These are phyloP conservation scores for Scaptomyza tumidula DNA, from an alignment of 2,888 invertebrate genomes.

Conservation along the genomic window DNA sequence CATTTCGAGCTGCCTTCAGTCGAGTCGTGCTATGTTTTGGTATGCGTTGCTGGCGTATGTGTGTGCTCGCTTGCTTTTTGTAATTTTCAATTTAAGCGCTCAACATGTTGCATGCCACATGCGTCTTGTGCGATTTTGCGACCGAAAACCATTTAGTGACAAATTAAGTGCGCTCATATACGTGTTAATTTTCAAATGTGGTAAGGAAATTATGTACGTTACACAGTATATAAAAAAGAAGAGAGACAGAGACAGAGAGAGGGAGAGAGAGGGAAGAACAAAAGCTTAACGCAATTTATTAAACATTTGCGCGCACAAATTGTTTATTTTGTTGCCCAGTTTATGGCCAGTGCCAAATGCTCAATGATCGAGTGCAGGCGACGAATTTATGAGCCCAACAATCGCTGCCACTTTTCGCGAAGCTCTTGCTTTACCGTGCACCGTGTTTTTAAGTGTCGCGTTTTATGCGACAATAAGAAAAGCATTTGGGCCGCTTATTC, in stretches of 20 bases:
- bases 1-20: neutral
- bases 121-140: conserved; percentile 25
- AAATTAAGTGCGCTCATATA: conserved; percentile 72
- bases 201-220: conserved; percentile 57
- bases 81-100: conserved; percentile 75
- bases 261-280: neutral
- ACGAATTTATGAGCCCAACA: conserved; percentile 65
- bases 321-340: conserved; percentile 72
- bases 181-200: conserved; percentile 71
- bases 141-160: conserved; percentile 70
- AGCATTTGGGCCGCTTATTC: conserved; percentile 12
- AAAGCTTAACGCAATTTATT: conserved; percentile 74
- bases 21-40: neutral
- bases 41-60: conserved; percentile 47
- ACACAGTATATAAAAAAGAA: neutral
- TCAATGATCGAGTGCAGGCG: conserved; percentile 29
- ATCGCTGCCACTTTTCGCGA: conserved; percentile 48
- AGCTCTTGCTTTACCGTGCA: neutral
- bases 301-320: conserved; percentile 67
- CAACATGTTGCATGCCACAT: conserved; percentile 75
- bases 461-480: conserved; percentile 46
- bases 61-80: conserved; percentile 44
- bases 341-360: conserved; percentile 41
- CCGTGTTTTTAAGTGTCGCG: conserved; percentile 44
- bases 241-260: neutral